Percentiles rank a stretch among this genome's conserved stretches.
These are phyloP conservation scores for Lymantria dispar DNA, from an alignment of 2,888 invertebrate species.

Conservation along the genomic window DNA sequence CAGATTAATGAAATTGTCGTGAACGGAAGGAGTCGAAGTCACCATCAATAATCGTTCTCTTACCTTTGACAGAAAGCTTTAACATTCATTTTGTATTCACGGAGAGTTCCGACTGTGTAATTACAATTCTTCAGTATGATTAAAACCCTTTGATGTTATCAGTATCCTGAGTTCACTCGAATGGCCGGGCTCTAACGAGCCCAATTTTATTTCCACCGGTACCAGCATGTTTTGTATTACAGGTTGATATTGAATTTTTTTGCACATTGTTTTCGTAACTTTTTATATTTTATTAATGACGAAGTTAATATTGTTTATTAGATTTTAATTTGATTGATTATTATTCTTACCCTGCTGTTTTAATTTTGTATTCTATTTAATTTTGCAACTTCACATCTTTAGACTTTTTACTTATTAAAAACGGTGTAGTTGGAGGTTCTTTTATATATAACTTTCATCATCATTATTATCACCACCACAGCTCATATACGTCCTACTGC, in stretches of 20 bases:
- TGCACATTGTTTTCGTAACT: neutral
- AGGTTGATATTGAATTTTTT: neutral
- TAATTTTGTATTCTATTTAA: too few species aligned
- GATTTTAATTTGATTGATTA: too few species aligned
- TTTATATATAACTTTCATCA: too few species aligned
- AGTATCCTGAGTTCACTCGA: neutral
- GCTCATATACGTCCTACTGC: too few species aligned
- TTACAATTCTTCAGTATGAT: constrained; percentile 1
- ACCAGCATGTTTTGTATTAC: neutral
- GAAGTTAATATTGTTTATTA: too few species aligned
- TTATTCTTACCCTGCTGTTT: too few species aligned
- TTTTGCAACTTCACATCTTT: too few species aligned
- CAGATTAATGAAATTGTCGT: neutral
- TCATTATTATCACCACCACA: too few species aligned
- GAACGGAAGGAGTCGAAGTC: neutral
- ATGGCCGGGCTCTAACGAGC: neutral
- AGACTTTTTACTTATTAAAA: too few species aligned
- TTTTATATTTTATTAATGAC: neutral
- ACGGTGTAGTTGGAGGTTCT: too few species aligned
- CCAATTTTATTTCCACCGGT: neutral
- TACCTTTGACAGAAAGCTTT: neutral
- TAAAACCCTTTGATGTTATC: constrained; percentile 3
- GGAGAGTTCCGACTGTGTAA: neutral
- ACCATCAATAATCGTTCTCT: neutral
- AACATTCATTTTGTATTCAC: neutral